A percentile compares a stretch with the other conserved stretches of the same genome.
Evolutionary conservation across 2,888 invertebrate genomes (phyloP).

Genomic region (Drosophila subquinaria): DNA sequence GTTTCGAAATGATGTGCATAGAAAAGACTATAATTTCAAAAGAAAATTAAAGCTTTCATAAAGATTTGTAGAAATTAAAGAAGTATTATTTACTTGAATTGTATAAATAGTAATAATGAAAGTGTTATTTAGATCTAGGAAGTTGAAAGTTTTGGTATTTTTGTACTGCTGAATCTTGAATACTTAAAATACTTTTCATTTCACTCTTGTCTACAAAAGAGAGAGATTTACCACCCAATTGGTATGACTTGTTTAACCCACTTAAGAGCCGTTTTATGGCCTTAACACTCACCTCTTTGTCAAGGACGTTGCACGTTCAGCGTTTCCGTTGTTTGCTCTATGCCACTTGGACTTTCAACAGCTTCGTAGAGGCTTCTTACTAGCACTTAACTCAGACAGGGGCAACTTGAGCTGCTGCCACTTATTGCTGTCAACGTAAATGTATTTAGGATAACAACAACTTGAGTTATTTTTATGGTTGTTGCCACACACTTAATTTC

Average conservation of each 20-base stretch:
- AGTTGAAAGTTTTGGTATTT: background rate
- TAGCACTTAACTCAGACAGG: conserved; percentile 58
- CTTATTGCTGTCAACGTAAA: conserved; percentile 72
- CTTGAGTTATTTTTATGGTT: conserved; percentile 68
- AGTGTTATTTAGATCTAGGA: background rate
- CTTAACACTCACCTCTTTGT: conserved; percentile 74
- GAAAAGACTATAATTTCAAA: background rate
- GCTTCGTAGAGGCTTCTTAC: conserved; percentile 42
- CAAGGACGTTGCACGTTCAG: conserved; percentile 69
- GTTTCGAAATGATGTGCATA: background rate
- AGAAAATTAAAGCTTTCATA: background rate
- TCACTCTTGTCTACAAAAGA: conserved; percentile 25
- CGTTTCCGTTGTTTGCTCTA: conserved; percentile 41
- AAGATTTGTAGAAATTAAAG: background rate
- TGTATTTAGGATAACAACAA: conserved; percentile 65
- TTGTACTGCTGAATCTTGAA: background rate
- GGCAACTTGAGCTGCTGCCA: conserved; percentile 66
- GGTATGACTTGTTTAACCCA: conserved; percentile 44
- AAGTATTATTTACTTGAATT: background rate
- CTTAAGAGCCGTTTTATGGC: conserved; percentile 49
- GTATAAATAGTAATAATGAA: background rate
- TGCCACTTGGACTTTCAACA: conserved; percentile 52
- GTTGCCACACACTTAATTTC: conserved; percentile 64
- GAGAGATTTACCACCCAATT: conserved; percentile 14
- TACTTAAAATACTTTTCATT: background rate